Evolutionary conservation across 2,888 invertebrate species (phyloP).

Genomic region (Synergus gifuensis): DNA sequence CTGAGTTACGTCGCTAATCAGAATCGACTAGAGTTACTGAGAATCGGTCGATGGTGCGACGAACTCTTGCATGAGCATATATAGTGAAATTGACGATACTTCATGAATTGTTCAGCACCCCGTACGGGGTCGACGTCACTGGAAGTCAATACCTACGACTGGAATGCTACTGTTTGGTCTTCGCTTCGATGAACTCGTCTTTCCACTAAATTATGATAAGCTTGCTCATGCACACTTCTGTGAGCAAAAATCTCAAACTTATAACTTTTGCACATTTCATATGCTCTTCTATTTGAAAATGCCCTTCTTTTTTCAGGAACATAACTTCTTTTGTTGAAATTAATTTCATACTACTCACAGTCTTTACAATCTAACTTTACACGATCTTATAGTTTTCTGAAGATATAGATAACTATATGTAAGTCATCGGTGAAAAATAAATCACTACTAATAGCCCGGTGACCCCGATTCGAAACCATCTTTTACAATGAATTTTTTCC

Average conservation of each 20-base stretch:
- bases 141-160: conserved; percentile 65
- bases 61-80: conserved; percentile 45
- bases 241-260: too few relatives aligned
- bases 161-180: conserved; percentile 65
- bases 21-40: conserved; percentile 44
- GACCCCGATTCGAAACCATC: not conserved
- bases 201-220: conserved; percentile 33
- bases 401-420: not conserved
- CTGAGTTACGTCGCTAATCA: conserved; percentile 32
- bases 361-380: not conserved
- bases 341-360: not conserved
- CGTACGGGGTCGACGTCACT: conserved; percentile 65
- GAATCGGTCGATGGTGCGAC: conserved; percentile 49
- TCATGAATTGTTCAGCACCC: conserved; percentile 70
- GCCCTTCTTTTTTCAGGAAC: not conserved
- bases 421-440: not conserved
- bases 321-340: not conserved
- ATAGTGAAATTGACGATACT: conserved; percentile 45
- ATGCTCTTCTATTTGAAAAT: not conserved
- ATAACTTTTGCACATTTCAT: not conserved
- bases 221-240: too few relatives aligned
- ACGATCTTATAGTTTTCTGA: not conserved
- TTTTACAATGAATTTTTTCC: conserved; percentile 1
- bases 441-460: conserved; percentile 1
- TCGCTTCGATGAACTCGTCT: conserved; percentile 55